Evolutionary conservation across 2,888 invertebrate species (phyloP), one percentile per base, ranked within the genome.

Genomic region (Leucoptera coffeella): DNA sequence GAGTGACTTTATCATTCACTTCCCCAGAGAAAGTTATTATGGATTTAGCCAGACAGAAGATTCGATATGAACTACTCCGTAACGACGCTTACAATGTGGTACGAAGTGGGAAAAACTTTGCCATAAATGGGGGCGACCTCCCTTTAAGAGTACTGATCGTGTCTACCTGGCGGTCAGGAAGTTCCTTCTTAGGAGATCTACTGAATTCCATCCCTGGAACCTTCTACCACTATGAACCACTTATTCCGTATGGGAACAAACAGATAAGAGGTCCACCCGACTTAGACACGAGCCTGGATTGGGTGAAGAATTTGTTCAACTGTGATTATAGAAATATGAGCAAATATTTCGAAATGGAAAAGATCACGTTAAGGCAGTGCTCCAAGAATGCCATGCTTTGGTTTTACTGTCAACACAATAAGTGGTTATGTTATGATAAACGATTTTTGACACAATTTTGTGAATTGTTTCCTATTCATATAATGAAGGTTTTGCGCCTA

Each of bases 151-250:
- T 81, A 50, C 54, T 91, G 24, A 80, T 92, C 36, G 61, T 90
- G 32, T 87, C 90, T n/a, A 88, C 88, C 9, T 92, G 91, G 89
- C 75, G 92, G 38, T 88, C 89, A 4, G 92, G 92, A 4, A 90
- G 91, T 12, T 90, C 91, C 17, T 92, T 92, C 51, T 72, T 91
- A 27, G 91, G 90, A 28, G 90, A 90, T 45, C 77, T 90, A 22
- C 51, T 91, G 25, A 87, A 87, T 50, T 75, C 88, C 14, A 78
- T 89, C 48, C 90, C 91, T 11, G 89, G 81, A 15, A 91, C 85
- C 51, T 92, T 78, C 57, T 92, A 91, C 60, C 90, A 91, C 50
- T 92, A 91, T 48, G 92, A 93, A 55, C 92, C 92, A 17, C 61
- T 92, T 32, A 64, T 90, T 31, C 82, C 86, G 45, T 85, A 83